Percentiles rank a stretch among this genome's conserved stretches.
These are phyloP conservation scores for Tympanoctomys barrerae DNA, from an alignment of 2,797 vertebrate species.

Conservation along the genomic window DNA sequence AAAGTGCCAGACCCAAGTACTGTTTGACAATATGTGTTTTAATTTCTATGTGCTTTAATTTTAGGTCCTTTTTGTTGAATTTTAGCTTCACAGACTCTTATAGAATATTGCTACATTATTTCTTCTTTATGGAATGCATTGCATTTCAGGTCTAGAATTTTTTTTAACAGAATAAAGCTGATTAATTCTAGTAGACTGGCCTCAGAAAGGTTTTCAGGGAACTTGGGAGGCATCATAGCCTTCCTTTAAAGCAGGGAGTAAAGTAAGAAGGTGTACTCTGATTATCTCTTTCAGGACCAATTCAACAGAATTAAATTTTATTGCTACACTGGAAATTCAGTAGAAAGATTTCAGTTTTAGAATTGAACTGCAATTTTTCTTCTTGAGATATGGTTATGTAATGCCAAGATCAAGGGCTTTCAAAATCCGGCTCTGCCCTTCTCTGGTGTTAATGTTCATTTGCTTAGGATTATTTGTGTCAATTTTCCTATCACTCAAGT, in stretches of 20 bases:
- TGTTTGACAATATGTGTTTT: constrained; percentile 28
- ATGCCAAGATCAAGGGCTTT: not conserved
- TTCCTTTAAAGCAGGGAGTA: not conserved
- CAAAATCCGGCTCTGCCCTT: not conserved
- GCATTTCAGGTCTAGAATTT: not conserved
- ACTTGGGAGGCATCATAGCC: not conserved
- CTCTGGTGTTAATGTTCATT: not conserved
- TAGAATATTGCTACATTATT: not conserved
- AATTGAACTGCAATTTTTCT: not conserved
- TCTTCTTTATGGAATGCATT: constrained; percentile 26
- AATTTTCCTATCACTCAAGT: constrained; percentile 27
- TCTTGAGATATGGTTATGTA: not conserved
- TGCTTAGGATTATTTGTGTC: not conserved
- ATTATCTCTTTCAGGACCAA: not conserved
- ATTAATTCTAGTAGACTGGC: not conserved
- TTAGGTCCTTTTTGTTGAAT: not conserved
- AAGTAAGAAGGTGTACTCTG: not conserved
- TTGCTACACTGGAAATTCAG: not conserved
- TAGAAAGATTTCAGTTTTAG: constrained; percentile 18
- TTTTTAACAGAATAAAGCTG: constrained; percentile 1
- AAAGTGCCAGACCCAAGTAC: not conserved
- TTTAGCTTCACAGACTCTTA: constrained; percentile 33
- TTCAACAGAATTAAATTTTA: not conserved
- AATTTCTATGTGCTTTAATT: not conserved
- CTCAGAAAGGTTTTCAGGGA: not conserved